A percentile compares a stretch with the other conserved stretches of the same genome.
These are phyloP conservation scores for human DNA, from an alignment of 2,113 vertebrate genomes.

Conservation along the genomic window GRCh38 chr2:185176001-185176500, in stretches of 20 bases:
- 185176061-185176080: neutral
- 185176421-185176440: neutral
- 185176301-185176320: neutral
- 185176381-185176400: neutral
- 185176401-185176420: neutral
- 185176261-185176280: neutral
- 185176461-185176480: neutral
- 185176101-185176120: neutral
- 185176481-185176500: neutral
- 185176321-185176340: neutral
- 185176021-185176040: constrained; percentile 42
- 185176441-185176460: neutral
- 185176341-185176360: neutral
- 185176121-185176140: constrained; percentile 29
- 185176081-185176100: constrained; percentile 35
- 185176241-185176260: neutral
- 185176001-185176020: constrained; percentile 19
- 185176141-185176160: neutral
- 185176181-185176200: neutral
- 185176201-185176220: neutral
- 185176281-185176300: neutral
- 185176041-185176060: constrained; percentile 44
- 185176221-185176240: neutral
- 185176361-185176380: neutral
- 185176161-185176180: neutral